Evolutionary conservation across 2,888 invertebrate species (phyloP).

Genomic region (Neoaliturus tenellus): DNA sequence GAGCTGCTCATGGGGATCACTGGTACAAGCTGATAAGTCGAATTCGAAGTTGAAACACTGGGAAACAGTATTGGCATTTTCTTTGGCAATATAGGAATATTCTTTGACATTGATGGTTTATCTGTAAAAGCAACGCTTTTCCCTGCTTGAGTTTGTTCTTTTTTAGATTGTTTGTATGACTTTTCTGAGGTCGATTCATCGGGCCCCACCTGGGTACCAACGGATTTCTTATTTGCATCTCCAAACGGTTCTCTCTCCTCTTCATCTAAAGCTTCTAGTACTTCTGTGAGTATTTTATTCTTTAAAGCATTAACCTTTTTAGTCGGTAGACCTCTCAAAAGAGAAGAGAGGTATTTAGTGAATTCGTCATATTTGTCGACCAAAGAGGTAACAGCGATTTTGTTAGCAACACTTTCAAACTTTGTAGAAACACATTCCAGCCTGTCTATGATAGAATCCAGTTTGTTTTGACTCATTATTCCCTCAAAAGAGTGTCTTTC

Average conservation of each 20-base stretch:
- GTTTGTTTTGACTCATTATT: not conserved
- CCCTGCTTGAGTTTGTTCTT: not conserved
- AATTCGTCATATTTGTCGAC: not conserved
- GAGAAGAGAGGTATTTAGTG: not conserved
- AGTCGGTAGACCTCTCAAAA: not conserved
- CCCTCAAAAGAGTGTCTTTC: too few species aligned
- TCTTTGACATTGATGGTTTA: not conserved
- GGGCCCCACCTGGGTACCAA: not conserved
- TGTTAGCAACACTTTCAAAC: too few species aligned
- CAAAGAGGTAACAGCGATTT: not conserved
- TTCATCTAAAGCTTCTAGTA: not conserved
- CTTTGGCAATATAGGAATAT: too few species aligned
- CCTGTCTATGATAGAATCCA: not conserved
- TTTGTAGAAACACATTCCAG: not conserved
- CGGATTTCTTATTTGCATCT: not conserved
- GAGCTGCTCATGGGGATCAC: not conserved
- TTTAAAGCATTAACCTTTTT: not conserved
- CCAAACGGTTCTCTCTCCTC: not conserved
- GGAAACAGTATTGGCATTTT: not conserved
- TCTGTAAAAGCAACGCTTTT: not conserved
- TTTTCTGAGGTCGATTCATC: not conserved
- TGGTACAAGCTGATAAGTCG: not conserved
- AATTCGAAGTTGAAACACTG: not conserved
- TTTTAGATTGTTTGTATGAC: not conserved
- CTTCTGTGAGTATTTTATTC: not conserved